These are phyloP conservation scores for Rhorus exstirpatorius DNA, from an alignment of 2,888 invertebrate species.

Conservation along the genomic window DNA sequence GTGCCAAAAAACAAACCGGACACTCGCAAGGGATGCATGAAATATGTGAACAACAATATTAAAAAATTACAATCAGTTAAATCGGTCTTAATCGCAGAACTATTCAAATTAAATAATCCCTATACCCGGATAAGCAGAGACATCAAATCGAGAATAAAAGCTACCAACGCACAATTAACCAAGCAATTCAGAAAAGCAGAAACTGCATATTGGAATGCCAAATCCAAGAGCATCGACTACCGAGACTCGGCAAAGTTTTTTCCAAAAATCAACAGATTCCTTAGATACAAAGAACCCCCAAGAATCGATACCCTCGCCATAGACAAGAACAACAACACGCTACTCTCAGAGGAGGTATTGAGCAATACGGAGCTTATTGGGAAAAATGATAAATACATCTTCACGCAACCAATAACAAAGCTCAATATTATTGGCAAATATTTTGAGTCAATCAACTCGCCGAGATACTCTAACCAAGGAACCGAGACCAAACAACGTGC, in stretches of 20 bases:
- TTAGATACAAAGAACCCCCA: slow-evolving; percentile 35
- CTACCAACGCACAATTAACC: slow-evolving; percentile 9
- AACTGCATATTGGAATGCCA: slow-evolving; percentile 27
- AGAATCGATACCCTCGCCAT: slow-evolving; percentile 30
- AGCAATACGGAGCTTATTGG: neutral
- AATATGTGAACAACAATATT: slow-evolving; percentile 41
- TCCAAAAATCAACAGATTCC: slow-evolving; percentile 28
- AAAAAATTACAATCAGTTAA: slow-evolving; percentile 27
- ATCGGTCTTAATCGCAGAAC: slow-evolving; percentile 5
- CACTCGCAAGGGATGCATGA: slow-evolving; percentile 16
- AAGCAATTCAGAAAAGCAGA: slow-evolving; percentile 31
- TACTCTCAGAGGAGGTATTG: slow-evolving; percentile 8
- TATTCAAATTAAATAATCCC: neutral
- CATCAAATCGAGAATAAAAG: slow-evolving; percentile 7
- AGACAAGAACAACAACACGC: slow-evolving; percentile 18
- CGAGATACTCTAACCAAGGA: slow-evolving; percentile 35
- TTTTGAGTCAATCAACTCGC: slow-evolving; percentile 54
- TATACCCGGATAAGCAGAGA: too few species aligned
- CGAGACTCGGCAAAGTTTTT: slow-evolving; percentile 41
- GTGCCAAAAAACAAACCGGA: slow-evolving; percentile 21
- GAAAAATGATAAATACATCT: neutral
- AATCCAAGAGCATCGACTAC: slow-evolving; percentile 34
- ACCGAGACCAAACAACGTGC: neutral
- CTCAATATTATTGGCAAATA: slow-evolving; percentile 18
- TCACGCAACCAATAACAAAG: neutral